Evolutionary conservation across 2,888 invertebrate genomes (phyloP).

Genomic region (Cactoblastis cactorum): DNA sequence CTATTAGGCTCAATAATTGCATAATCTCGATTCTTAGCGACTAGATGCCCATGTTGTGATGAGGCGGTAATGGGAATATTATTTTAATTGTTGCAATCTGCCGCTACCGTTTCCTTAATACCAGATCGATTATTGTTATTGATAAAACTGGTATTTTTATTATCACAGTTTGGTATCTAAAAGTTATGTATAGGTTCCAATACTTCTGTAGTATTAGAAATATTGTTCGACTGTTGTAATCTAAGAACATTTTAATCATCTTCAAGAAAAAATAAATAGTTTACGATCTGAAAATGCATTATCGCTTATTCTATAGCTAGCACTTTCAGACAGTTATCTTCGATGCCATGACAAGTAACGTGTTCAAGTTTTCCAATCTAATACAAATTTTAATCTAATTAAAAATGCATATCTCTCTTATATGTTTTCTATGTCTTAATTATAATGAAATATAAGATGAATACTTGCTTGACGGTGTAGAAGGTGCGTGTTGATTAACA

Average conservation of each 20-base stretch:
- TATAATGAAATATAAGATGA: conserved; percentile 65
- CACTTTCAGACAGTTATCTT: conserved; percentile 59
- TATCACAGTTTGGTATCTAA: conserved; percentile 60
- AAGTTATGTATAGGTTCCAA: conserved; percentile 59
- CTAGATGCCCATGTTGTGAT: conserved; percentile 44
- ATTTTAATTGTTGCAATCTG: conserved; percentile 46
- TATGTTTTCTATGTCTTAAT: neutral
- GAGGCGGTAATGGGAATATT: conserved; percentile 36
- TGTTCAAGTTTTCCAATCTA: too few relatives aligned
- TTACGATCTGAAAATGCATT: conserved; percentile 51
- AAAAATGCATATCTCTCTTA: neutral
- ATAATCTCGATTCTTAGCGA: conserved; percentile 50
- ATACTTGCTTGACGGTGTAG: conserved; percentile 49
- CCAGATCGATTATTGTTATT: conserved; percentile 51
- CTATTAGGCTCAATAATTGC: conserved; percentile 49
- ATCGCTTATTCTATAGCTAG: conserved; percentile 42
- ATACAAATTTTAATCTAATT: too few relatives aligned
- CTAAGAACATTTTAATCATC: conserved; percentile 72
- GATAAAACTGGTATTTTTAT: conserved; percentile 59
- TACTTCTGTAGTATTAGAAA: conserved; percentile 40
- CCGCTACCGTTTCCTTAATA: conserved; percentile 48
- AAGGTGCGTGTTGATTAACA: conserved; percentile 40
- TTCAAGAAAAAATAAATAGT: conserved; percentile 47
- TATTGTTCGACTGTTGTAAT: conserved; percentile 56
- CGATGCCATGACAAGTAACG: conserved; percentile 63